Evolutionary conservation across 2,797 vertebrate species (phyloP).

Genomic region (Paedocypris micromegethes): DNA sequence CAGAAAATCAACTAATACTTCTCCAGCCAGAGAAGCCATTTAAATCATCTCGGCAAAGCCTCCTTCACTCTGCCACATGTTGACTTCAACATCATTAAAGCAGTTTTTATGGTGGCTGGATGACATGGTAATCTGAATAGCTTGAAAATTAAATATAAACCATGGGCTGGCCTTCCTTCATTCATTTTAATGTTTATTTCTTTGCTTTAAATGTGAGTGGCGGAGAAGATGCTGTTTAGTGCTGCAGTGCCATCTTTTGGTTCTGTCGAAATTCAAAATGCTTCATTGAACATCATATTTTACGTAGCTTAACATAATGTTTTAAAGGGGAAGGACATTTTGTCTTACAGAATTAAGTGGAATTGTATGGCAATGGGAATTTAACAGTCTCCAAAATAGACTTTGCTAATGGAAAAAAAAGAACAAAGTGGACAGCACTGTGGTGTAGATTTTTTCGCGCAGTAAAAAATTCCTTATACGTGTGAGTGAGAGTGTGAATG

Average conservation of each 20-base stretch:
- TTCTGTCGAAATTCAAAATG: neutral
- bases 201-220: constrained; percentile 30
- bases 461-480: too few relatives aligned
- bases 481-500: too few relatives aligned
- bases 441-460: too few relatives aligned
- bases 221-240: constrained; percentile 45
- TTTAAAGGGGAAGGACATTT: too few relatives aligned
- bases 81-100: constrained; percentile 55
- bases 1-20: constrained; percentile 30
- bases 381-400: too few relatives aligned
- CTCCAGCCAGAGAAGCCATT: constrained; percentile 36
- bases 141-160: constrained; percentile 59
- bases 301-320: too few relatives aligned
- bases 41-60: constrained; percentile 44
- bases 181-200: constrained; percentile 26
- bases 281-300: too few relatives aligned
- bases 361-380: too few relatives aligned
- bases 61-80: constrained; percentile 45
- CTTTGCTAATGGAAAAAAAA: too few relatives aligned
- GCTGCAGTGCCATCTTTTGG: constrained; percentile 66
- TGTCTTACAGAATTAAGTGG: too few relatives aligned
- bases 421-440: too few relatives aligned
- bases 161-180: constrained; percentile 45
- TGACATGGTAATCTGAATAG: constrained; percentile 59
- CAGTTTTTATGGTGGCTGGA: constrained; percentile 50